Percentiles rank a stretch among this genome's conserved stretches.
Evolutionary conservation across 2,113 vertebrate species (phyloP).

Genomic region (Butastur rufipennis): DNA sequence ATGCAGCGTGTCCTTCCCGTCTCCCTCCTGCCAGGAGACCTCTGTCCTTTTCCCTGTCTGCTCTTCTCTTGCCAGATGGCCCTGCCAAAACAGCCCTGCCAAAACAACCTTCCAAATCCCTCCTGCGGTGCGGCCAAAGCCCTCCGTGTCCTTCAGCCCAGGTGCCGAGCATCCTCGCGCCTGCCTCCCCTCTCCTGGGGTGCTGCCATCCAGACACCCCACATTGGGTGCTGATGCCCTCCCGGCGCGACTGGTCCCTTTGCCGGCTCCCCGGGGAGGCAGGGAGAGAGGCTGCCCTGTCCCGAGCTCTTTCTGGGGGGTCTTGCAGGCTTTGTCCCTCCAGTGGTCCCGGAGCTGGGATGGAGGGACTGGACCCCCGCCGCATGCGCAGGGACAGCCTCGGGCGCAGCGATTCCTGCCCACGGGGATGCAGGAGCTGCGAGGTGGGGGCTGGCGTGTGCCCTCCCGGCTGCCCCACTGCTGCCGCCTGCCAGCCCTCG

Average conservation of each 20-base stretch:
- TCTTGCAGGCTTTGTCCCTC: background rate
- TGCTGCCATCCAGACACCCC: fast-evolving
- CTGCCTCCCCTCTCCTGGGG: background rate
- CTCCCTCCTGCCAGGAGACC: background rate
- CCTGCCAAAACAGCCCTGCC: background rate
- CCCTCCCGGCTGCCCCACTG: background rate
- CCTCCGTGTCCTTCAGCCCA: background rate
- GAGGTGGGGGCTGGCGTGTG: fast-evolving
- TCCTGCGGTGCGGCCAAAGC: fast-evolving
- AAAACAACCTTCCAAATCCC: background rate
- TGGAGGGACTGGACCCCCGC: background rate
- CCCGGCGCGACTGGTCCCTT: background rate
- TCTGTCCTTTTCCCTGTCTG: background rate
- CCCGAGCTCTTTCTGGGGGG: background rate
- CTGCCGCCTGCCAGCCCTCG: background rate
- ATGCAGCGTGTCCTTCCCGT: background rate
- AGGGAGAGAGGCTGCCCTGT: background rate
- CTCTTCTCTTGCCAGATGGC: background rate
- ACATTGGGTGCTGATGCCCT: background rate
- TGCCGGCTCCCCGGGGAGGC: background rate
- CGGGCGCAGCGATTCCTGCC: background rate
- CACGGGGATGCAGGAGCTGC: background rate
- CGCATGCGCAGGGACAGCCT: fast-evolving
- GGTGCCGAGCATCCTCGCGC: background rate
- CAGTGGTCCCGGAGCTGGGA: background rate